A percentile compares a stretch with the other conserved stretches of the same genome.
Evolutionary conservation across 2,113 vertebrate species (phyloP).

Genomic region (Chaetodon auriga): DNA sequence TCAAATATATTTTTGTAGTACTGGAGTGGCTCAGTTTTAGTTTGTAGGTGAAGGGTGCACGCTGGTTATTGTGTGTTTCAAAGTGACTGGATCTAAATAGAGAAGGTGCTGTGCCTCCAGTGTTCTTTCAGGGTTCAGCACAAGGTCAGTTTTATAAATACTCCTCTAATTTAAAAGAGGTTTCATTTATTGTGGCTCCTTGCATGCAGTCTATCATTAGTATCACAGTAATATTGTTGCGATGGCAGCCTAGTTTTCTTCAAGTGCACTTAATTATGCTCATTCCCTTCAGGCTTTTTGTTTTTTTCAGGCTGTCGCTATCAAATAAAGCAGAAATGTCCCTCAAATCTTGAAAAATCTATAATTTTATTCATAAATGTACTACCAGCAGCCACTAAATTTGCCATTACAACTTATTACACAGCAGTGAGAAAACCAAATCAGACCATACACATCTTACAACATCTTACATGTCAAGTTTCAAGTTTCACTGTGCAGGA

Average conservation of each 20-base stretch:
- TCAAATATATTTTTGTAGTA: slow-evolving; percentile 34
- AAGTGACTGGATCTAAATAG: slow-evolving; percentile 17
- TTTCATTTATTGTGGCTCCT: slow-evolving; percentile 22
- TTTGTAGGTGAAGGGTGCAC: slow-evolving; percentile 32
- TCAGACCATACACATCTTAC: background rate
- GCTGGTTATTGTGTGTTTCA: slow-evolving; percentile 25
- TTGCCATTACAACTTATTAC: background rate
- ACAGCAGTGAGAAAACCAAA: background rate
- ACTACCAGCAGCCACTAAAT: background rate
- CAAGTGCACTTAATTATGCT: slow-evolving; percentile 28
- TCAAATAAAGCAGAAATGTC: too few relatives aligned
- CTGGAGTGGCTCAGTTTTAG: slow-evolving; percentile 13
- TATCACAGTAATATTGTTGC: slow-evolving; percentile 13
- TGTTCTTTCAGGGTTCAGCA: slow-evolving; percentile 28
- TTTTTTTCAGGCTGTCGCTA: too few relatives aligned
- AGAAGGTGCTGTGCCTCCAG: slow-evolving; percentile 14
- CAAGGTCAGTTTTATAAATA: slow-evolving; percentile 39
- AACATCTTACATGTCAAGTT: background rate
- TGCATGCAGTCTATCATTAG: slow-evolving; percentile 14
- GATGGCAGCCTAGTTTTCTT: slow-evolving; percentile 3
- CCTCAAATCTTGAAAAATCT: too few relatives aligned
- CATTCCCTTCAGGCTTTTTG: background rate
- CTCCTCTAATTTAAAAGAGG: background rate
- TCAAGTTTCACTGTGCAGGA: background rate
- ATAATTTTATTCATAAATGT: slow-evolving; percentile 4